phyloP scores from a whole-genome alignment of 2,113 vertebrate species.

The Syngnathus floridae region DNA sequence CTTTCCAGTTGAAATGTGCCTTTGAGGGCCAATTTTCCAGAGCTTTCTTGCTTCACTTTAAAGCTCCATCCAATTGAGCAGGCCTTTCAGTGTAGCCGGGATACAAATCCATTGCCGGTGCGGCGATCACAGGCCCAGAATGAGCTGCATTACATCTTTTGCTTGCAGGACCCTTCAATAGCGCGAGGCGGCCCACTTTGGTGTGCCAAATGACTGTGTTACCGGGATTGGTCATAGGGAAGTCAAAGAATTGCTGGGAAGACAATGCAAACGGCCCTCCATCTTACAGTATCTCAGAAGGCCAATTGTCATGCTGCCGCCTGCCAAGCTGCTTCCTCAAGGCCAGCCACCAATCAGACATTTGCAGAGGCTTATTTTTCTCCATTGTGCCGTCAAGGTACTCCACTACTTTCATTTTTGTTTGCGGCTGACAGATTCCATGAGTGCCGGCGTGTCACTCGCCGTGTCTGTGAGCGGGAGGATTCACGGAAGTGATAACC shows the following conservation, averaged over 20 bases:
- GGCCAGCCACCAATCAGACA: constrained; percentile 44
- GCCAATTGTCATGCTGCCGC: constrained; percentile 50
- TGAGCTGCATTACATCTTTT: constrained; percentile 69
- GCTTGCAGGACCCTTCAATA: constrained; percentile 51
- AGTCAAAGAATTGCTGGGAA: constrained; percentile 62
- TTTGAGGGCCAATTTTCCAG: constrained; percentile 76
- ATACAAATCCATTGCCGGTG: constrained; percentile 73
- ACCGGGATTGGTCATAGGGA: constrained; percentile 67
- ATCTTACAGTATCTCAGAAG: constrained; percentile 57
- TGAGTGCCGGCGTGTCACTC: constrained; percentile 46
- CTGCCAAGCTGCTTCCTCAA: constrained; percentile 27
- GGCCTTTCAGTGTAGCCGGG: constrained; percentile 75
- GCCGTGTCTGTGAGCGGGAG: constrained; percentile 41
- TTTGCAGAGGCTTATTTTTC: constrained; percentile 42
- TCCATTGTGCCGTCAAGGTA: constrained; percentile 43
- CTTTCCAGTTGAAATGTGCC: constrained; percentile 76
- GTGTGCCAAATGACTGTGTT: constrained; percentile 66
- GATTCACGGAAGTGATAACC: constrained; percentile 51
- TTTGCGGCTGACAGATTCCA: constrained; percentile 43
- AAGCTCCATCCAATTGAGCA: constrained; percentile 74
- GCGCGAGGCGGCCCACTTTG: constrained; percentile 48
- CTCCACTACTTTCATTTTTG: constrained; percentile 23
- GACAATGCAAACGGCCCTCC: constrained; percentile 62
- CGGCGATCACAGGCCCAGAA: constrained; percentile 71
- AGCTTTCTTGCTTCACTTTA: constrained; percentile 76